Percentiles rank a stretch among this genome's conserved stretches.
phyloP scores from a whole-genome alignment of 2,113 vertebrate species.

The Thomomys bottae region DNA sequence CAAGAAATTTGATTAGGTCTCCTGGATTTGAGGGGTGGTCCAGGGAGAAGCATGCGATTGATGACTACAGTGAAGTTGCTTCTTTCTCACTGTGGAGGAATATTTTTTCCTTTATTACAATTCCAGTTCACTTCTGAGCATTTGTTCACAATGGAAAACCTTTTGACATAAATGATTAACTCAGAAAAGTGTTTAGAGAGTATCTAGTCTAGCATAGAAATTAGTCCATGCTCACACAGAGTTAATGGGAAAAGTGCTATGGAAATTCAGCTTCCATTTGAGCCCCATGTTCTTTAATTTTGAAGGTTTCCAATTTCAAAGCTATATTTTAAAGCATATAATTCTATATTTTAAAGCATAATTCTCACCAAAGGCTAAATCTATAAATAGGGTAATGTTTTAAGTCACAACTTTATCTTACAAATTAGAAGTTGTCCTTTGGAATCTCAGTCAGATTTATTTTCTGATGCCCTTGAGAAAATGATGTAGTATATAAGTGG shows the following conservation, averaged over 20 bases:
- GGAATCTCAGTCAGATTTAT: background rate
- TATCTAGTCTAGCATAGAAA: conserved; percentile 43
- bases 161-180: conserved; percentile 32
- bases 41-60: background rate
- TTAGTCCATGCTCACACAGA: conserved; percentile 19
- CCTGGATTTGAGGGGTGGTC: background rate
- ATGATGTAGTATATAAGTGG: background rate
- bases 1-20: background rate
- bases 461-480: conserved; percentile 49
- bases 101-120: background rate
- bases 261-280: conserved; percentile 54
- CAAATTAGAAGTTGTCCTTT: conserved; percentile 60
- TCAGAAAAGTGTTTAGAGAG: conserved; percentile 44
- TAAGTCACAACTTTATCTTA: conserved; percentile 42
- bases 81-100: background rate
- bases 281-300: conserved; percentile 51
- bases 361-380: conserved; percentile 33
- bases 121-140: background rate
- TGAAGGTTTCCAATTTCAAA: conserved; percentile 51
- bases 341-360: conserved; percentile 25
- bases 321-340: background rate
- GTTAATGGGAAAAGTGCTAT: conserved; percentile 31
- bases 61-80: background rate
- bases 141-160: background rate
- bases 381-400: conserved; percentile 52